Percentiles rank a stretch among this genome's conserved stretches.
These are phyloP conservation scores for Clusia tigrina DNA, from an alignment of 2,888 invertebrate genomes.

Conservation along the genomic window DNA sequence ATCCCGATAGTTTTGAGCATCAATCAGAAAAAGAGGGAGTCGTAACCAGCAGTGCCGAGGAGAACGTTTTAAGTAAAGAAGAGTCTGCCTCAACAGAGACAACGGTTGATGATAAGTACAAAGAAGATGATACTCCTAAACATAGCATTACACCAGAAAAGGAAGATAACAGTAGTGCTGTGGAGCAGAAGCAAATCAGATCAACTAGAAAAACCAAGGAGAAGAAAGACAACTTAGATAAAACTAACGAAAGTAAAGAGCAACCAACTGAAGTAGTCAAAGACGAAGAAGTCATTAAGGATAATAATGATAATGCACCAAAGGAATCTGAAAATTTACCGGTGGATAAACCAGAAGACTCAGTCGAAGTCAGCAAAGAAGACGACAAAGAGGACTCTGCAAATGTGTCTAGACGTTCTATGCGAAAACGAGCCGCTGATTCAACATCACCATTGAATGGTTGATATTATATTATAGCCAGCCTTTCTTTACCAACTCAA, in stretches of 20 bases:
- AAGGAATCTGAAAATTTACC: background rate
- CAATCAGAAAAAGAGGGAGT: background rate
- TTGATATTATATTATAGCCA: slow-evolving; percentile 29
- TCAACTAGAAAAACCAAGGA: background rate
- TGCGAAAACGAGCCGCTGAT: slow-evolving; percentile 35
- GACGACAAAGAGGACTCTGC: background rate
- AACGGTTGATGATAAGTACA: background rate
- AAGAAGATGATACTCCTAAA: background rate
- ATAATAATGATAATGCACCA: background rate
- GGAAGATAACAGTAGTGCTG: background rate
- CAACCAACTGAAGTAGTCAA: background rate
- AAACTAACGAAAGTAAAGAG: background rate
- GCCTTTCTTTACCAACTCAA: background rate
- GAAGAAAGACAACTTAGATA: background rate
- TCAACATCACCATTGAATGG: slow-evolving; percentile 35
- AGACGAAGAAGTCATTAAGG: background rate
- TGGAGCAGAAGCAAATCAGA: background rate
- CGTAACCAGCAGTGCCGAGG: background rate
- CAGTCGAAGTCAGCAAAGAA: slow-evolving; percentile 2
- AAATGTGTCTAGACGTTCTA: slow-evolving; percentile 24
- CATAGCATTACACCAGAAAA: background rate
- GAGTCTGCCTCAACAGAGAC: background rate
- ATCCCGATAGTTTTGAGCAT: no score
- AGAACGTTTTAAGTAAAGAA: background rate
- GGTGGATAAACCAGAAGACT: no score